Evolutionary conservation across 2,113 vertebrate species (phyloP).

Genomic region (Recurvirostra avosetta): DNA sequence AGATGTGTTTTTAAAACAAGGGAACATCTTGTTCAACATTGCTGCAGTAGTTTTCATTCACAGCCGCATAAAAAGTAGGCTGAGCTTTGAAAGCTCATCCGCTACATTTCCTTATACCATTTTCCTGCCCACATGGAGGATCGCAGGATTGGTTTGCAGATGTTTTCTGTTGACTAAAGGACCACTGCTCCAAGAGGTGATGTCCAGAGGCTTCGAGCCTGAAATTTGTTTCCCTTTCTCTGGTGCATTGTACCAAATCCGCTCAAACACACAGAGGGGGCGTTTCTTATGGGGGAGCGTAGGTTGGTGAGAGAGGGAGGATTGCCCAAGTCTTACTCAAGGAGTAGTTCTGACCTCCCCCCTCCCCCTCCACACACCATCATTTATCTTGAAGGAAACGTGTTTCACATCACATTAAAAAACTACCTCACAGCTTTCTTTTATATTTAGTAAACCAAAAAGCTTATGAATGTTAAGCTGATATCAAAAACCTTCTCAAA

Average conservation of each 20-base stretch:
- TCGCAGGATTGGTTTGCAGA: background rate
- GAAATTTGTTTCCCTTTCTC: background rate
- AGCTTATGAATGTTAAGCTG: background rate
- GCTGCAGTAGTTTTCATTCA: background rate
- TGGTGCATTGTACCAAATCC: background rate
- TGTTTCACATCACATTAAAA: background rate
- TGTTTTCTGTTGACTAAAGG: background rate
- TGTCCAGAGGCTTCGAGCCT: background rate
- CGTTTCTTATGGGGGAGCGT: background rate
- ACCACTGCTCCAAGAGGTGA: background rate
- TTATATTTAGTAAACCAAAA: background rate
- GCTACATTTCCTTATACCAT: background rate
- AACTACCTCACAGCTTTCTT: background rate
- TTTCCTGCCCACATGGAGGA: background rate
- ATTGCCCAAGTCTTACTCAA: background rate
- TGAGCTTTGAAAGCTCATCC: background rate
- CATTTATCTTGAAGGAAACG: background rate
- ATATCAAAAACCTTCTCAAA: background rate
- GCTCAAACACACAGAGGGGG: background rate
- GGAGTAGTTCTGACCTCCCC: background rate
- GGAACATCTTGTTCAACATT: fast-evolving
- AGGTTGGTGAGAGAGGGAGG: background rate
- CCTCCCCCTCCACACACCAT: background rate
- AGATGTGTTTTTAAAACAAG: background rate
- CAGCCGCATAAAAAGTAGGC: fast-evolving